Evolutionary conservation across 2,797 vertebrate species (phyloP).

Genomic region (Gila robusta): DNA sequence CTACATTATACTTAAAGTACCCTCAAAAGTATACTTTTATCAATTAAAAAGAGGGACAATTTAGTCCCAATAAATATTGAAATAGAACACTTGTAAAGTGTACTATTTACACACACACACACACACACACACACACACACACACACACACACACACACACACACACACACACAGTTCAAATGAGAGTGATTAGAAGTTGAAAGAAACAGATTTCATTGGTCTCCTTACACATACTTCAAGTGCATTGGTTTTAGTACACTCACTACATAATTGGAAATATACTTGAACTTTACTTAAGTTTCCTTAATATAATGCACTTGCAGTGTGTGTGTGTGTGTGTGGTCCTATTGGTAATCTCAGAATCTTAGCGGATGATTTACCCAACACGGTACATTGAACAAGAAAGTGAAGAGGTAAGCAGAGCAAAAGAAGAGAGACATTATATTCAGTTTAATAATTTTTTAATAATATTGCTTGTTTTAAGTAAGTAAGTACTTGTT

Average conservation of each 20-base stretch:
- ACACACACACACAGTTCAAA: too few relatives aligned
- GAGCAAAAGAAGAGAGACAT: background rate
- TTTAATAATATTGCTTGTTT: background rate
- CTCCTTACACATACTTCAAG: too few relatives aligned
- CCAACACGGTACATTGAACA: conserved; percentile 25
- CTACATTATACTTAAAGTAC: background rate
- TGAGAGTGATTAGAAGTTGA: too few relatives aligned
- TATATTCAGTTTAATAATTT: conserved; percentile 20
- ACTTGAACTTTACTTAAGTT: background rate
- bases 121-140: too few relatives aligned
- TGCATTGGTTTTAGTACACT: background rate
- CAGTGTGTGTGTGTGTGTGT: background rate
- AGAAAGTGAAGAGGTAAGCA: conserved; percentile 37
- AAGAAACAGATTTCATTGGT: too few relatives aligned
- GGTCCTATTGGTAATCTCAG: conserved; percentile 33
- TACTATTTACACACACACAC: too few relatives aligned
- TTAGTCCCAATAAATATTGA: background rate
- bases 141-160: too few relatives aligned
- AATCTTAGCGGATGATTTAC: conserved; percentile 41
- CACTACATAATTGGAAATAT: background rate
- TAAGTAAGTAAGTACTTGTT: background rate
- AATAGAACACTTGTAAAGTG: background rate
- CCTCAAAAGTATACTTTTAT: background rate
- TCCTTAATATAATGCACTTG: background rate
- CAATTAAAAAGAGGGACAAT: background rate